Percentiles rank a stretch among this genome's conserved stretches.
phyloP scores from a whole-genome alignment of 2,797 vertebrate genomes.

The Sebastes diploproa region DNA sequence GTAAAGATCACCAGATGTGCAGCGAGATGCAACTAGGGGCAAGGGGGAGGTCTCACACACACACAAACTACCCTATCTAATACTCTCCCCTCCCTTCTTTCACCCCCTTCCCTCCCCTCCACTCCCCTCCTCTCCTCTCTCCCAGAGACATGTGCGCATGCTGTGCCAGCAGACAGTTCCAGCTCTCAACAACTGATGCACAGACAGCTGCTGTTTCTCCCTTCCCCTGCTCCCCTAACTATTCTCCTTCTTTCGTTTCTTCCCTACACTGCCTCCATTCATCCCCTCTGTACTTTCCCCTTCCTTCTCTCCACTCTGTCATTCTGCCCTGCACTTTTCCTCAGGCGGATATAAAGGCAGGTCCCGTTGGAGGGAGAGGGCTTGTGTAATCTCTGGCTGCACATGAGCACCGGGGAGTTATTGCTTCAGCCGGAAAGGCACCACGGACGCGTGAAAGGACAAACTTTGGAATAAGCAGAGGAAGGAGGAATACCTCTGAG shows the following conservation, averaged over 20 bases:
- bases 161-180: constrained; percentile 62
- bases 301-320: constrained; percentile 43
- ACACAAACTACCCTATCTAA: constrained; percentile 41
- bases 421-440: constrained; percentile 37
- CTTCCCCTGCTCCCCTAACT: constrained; percentile 37
- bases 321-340: constrained; percentile 56
- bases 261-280: constrained; percentile 50
- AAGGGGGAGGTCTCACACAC: constrained; percentile 64
- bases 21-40: constrained; percentile 41
- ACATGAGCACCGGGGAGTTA: constrained; percentile 54
- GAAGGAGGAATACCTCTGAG: constrained; percentile 28
- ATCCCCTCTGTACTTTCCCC: constrained; percentile 41
- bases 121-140: constrained; percentile 29
- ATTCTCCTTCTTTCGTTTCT: constrained; percentile 36
- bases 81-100: constrained; percentile 39
- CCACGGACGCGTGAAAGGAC: background rate
- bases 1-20: constrained; percentile 69
- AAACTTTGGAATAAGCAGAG: constrained; percentile 11
- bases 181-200: constrained; percentile 58
- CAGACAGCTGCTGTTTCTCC: constrained; percentile 55
- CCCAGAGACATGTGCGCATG: constrained; percentile 61
- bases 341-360: constrained; percentile 59
- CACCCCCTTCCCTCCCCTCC: constrained; percentile 28
- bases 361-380: constrained; percentile 56
- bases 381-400: constrained; percentile 70